Percentiles rank a stretch among this genome's conserved stretches.
Evolutionary conservation across 2,113 vertebrate genomes (phyloP).

Genomic region (Myotis brandtii): DNA sequence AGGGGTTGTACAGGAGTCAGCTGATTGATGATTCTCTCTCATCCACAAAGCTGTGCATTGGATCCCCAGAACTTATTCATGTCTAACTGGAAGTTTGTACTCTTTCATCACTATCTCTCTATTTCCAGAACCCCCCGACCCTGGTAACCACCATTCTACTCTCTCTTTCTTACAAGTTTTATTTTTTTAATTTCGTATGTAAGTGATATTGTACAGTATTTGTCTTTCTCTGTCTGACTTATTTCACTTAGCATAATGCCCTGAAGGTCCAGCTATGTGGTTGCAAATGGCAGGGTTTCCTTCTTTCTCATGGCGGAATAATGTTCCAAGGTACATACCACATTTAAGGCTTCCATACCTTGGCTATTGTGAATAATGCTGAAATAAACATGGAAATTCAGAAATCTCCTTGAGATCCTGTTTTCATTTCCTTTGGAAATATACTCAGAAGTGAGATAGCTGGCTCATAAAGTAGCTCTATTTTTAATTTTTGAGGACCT

Average conservation of each 20-base stretch:
- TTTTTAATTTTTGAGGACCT: background rate
- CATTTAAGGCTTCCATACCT: background rate
- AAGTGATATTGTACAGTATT: background rate
- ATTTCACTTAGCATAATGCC: background rate
- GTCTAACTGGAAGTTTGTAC: background rate
- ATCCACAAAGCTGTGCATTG: background rate
- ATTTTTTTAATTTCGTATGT: background rate
- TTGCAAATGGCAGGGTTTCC: background rate
- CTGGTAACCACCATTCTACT: background rate
- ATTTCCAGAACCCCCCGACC: background rate
- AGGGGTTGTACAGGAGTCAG: no score
- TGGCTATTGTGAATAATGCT: background rate
- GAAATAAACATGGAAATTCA: background rate
- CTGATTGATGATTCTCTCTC: no score
- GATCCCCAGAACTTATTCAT: background rate
- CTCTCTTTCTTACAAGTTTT: background rate
- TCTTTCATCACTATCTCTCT: background rate
- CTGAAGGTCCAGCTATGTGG: background rate
- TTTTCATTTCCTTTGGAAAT: background rate
- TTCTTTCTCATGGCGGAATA: background rate
- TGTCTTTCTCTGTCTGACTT: background rate
- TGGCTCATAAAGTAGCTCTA: background rate
- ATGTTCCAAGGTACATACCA: accelerated
- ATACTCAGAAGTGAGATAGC: background rate
- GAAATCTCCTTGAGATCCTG: background rate